Base-by-base conservation (phyloP, 1,140 invertebrate species). In the Rhizoglyphus robini region DNA sequence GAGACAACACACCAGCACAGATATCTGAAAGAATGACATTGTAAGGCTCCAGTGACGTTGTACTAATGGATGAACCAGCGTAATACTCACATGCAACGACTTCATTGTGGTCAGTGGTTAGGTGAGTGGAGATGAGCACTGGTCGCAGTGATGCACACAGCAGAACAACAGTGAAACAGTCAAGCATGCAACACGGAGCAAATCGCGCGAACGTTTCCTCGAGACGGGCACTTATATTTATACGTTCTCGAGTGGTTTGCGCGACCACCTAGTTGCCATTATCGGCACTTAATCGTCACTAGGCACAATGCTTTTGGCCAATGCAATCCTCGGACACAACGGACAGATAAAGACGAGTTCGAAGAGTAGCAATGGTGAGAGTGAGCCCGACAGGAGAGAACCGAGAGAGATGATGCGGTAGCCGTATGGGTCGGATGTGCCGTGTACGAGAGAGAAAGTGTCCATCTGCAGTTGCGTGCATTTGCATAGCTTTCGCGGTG, bases 181-280 rank as follows among this genome's bases (percentile, higher is more conserved):
- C n/a, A n/a, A n/a, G n/a, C n/a, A n/a, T n/a, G n/a, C n/a, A n/a
- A n/a, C n/a, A n/a, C n/a, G n/a, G n/a, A n/a, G n/a, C n/a, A n/a
- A n/a, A n/a, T n/a, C n/a, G n/a, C n/a, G n/a, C n/a, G n/a, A n/a
- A n/a, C n/a, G n/a, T n/a, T n/a, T n/a, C n/a, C n/a, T 54, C 51
- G 51, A 27, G 36, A 41, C 51, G 31, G 51, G 51, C 51, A 54
- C 51, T 54, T 54, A 32, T 54, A 54, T 54, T 54, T 54, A 54
- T 54, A 54, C 51, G 23, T 54, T 54, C 23, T 54, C 51, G 5
- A 8, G 51, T 54, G 8, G 18, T n/a, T n/a, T n/a, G n/a, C 41
- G 15, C 41, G 41, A 15, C 41, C 15, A 23, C n/a, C n/a, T n/a
- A 23, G 15, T 46, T 23, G 41, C 41, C 41, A 46, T 46, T 46